Evolutionary conservation across 2,113 vertebrate species (phyloP).

Genomic region (Procavia capensis): DNA sequence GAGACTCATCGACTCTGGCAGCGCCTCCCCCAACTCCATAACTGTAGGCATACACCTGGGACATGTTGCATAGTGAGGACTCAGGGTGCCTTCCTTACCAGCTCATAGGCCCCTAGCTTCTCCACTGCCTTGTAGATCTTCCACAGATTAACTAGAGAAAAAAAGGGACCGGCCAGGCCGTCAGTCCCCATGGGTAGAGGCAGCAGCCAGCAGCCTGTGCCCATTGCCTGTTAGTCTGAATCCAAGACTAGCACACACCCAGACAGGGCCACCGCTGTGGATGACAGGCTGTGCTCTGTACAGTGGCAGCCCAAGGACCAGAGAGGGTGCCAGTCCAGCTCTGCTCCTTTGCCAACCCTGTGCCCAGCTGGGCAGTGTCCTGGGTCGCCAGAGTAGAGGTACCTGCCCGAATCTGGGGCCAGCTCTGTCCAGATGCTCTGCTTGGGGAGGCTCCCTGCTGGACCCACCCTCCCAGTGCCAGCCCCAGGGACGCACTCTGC

Average conservation of each 20-base stretch:
- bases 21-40: neutral
- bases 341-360: neutral
- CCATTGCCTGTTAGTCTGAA: neutral
- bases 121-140: slow-evolving; percentile 97
- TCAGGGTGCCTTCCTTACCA: slow-evolving; percentile 86
- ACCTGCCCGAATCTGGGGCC: neutral
- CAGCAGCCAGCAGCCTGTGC: neutral
- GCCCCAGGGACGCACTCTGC: slow-evolving; percentile 91
- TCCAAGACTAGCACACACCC: neutral
- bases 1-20: no score
- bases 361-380: neutral
- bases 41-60: accelerated
- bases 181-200: neutral
- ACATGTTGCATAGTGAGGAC: neutral
- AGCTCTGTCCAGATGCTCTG: neutral
- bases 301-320: neutral
- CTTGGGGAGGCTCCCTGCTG: neutral
- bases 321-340: neutral
- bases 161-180: neutral
- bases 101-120: slow-evolving; percentile 95
- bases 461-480: slow-evolving; percentile 43
- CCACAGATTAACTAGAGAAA: slow-evolving; percentile 94
- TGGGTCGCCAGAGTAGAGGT: neutral
- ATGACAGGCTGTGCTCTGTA: neutral
- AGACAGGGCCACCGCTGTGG: neutral